A percentile compares a stretch with the other conserved stretches of the same genome.
phyloP scores from a whole-genome alignment of 2,888 invertebrate genomes.

The Drosophila emarginata region DNA sequence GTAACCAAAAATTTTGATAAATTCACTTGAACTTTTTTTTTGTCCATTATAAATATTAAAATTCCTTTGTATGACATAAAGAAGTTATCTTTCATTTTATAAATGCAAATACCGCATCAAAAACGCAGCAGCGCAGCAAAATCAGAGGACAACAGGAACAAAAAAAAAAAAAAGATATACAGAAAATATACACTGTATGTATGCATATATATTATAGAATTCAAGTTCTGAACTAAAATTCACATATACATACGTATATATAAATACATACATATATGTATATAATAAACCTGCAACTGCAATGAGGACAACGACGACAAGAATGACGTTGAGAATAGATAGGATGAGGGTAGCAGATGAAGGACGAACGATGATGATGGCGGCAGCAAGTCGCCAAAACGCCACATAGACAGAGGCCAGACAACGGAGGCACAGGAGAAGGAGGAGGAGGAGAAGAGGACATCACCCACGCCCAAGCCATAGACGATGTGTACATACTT shows the following conservation, averaged over 20 bases:
- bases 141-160: constrained; percentile 37
- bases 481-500: constrained; percentile 28
- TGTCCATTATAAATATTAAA: constrained; percentile 49
- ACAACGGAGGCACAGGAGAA: constrained; percentile 34
- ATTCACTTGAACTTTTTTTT: constrained; percentile 5
- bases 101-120: constrained; percentile 58
- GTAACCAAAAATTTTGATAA: not conserved
- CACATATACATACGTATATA: constrained; percentile 37
- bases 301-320: constrained; percentile 4
- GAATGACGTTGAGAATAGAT: constrained; percentile 8
- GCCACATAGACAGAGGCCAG: constrained; percentile 52
- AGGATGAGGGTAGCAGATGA: not conserved
- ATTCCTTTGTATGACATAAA: constrained; percentile 43
- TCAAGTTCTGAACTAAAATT: constrained; percentile 62
- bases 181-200: not conserved
- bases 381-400: constrained; percentile 57
- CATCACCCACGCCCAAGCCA: constrained; percentile 38
- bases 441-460: constrained; percentile 15
- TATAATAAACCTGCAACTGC: constrained; percentile 33
- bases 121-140: constrained; percentile 42
- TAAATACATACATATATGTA: constrained; percentile 8
- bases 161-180: constrained; percentile 49
- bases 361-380: constrained; percentile 39
- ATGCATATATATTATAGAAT: constrained; percentile 29
- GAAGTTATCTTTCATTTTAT: constrained; percentile 41